Base-by-base conservation (phyloP, 2,888 invertebrate species). In the Phalangium opilio region DNA sequence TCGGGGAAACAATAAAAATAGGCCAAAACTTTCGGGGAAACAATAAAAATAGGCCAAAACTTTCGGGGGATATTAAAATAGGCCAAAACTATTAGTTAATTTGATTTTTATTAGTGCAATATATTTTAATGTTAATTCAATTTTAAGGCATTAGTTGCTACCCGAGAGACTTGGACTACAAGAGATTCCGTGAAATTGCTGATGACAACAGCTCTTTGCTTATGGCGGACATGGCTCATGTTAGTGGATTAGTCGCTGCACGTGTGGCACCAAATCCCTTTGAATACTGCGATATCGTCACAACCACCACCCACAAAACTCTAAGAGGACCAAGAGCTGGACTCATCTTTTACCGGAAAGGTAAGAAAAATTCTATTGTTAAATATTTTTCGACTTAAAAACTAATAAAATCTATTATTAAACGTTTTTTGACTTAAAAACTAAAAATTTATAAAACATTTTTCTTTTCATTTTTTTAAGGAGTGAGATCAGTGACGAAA, bases 181-280 rank as follows among this genome's bases (percentile, higher is more conserved):
- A 66, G 62, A 60, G 68, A 3, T 73, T 73, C 62, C 59, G 69
- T 38, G 61, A 72, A 62, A 72, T 75, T 47, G 65, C 61, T 47
- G 59, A 65, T 60, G 67, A 67, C 41, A 66, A 67, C 45, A 71
- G 69, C 21, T 72, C 75, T 2, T 64, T 67, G 47, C 60, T 76
- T 46, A 60, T 76, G 67, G 70, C 74, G 34, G 76, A 76, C 60
- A 77, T 76, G 75, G 75, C 75, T 27, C 75, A 76, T 60, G 71
- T 76, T 41, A 72, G 73, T 56, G 75, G 75, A 41, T 62, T 76
- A 33, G 70, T 75, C 50, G 69, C 75, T 51, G 67, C 74, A 49
- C 67, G 68, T 55, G 61, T 73, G 35, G 69, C 72, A 36, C 74
- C 75, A 2, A 65, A 66, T 52, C 74, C 74, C 10, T 75, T 74